Conservation (phyloP, 2,113 vertebrate species). For the Ictalurus punctatus region DNA sequence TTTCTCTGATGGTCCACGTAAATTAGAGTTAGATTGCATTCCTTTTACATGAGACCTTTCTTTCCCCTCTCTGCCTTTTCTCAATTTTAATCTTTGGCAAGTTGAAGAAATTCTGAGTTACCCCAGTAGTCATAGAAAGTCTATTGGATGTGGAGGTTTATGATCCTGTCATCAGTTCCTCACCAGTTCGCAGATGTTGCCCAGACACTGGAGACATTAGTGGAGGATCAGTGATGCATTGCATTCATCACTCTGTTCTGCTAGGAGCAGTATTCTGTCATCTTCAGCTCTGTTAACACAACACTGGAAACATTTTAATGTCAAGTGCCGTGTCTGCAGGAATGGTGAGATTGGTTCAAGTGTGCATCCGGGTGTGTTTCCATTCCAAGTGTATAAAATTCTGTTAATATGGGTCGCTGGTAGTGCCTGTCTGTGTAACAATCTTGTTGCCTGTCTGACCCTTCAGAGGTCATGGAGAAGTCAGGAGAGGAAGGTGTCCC, state of each 20-base stretch:
- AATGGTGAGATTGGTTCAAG: neutral
- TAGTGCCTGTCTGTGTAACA: constrained; percentile 19
- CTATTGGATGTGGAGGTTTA: constrained; percentile 10
- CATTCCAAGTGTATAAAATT: constrained; percentile 4
- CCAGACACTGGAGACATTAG: constrained; percentile 17
- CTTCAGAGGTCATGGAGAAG: constrained; percentile 89
- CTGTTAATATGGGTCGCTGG: neutral
- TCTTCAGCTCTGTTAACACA: neutral
- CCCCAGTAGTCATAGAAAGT: neutral
- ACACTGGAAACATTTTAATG: constrained; percentile 10
- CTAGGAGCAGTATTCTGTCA: neutral
- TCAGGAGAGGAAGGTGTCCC: constrained; percentile 89
- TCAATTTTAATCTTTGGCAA: constrained; percentile 29
- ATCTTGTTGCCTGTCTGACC: constrained; percentile 1
- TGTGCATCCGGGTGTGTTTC: constrained; percentile 19
- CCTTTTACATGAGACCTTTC: neutral
- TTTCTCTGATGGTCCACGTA: neutral
- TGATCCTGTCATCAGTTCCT: neutral
- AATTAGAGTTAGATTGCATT: neutral
- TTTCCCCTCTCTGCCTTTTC: neutral
- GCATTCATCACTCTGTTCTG: neutral
- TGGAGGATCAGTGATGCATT: constrained; percentile 7
- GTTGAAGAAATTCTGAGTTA: constrained; percentile 5
- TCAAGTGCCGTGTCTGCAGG: constrained; percentile 20
- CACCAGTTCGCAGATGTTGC: neutral